These are phyloP conservation scores for Chanos chanos DNA, from an alignment of 2,797 vertebrate species.

Conservation along the genomic window DNA sequence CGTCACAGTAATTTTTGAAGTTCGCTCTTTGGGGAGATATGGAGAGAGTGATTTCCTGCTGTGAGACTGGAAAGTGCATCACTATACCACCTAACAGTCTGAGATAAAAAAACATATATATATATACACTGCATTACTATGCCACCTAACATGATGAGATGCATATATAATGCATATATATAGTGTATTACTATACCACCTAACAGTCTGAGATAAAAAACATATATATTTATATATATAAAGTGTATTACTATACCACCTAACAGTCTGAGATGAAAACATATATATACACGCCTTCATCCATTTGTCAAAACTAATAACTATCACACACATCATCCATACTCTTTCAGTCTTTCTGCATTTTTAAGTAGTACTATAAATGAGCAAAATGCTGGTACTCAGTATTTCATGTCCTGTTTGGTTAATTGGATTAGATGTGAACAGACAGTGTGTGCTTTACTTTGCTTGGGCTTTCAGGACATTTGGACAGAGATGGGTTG, in stretches of 20 bases:
- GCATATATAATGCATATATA: not conserved
- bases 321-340: no score
- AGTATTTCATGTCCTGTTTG: no score
- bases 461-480: slow-evolving; percentile 82
- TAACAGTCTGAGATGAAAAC: slow-evolving; percentile 72
- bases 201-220: slow-evolving; percentile 72
- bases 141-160: not conserved
- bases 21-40: slow-evolving; percentile 74
- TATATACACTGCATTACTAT: not conserved
- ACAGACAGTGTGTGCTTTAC: slow-evolving; percentile 57
- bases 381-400: no score
- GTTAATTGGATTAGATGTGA: no score
- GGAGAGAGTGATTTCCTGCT: slow-evolving; percentile 89
- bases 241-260: slow-evolving; percentile 83
- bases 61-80: slow-evolving; percentile 81
- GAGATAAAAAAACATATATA: not conserved
- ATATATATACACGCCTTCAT: no score
- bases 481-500: slow-evolving; percentile 79
- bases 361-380: no score
- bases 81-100: slow-evolving; percentile 84
- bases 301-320: no score
- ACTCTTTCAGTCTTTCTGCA: no score
- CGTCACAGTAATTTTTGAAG: slow-evolving; percentile 80
- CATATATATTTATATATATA: not conserved
- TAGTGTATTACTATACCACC: slow-evolving; percentile 80